These are phyloP conservation scores for Saimiri boliviensis DNA, from an alignment of 2,113 vertebrate species.

Conservation along the genomic window DNA sequence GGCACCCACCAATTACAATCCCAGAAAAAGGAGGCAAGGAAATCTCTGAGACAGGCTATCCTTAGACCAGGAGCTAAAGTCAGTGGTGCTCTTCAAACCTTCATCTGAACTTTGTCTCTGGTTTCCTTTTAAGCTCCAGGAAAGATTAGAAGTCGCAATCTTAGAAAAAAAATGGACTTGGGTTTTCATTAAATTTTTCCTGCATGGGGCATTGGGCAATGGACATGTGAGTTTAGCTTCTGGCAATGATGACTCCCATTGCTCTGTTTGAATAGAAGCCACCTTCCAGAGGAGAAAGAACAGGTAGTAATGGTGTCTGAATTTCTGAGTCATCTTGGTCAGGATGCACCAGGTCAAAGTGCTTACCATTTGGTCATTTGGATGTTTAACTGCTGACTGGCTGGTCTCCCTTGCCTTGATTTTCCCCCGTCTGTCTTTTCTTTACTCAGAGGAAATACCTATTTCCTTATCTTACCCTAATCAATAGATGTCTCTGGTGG, in stretches of 20 bases:
- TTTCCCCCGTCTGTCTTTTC: neutral
- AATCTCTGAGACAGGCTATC: neutral
- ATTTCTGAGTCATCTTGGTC: neutral
- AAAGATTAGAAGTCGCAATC: neutral
- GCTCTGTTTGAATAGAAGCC: neutral
- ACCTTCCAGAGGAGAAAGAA: neutral
- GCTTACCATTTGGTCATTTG: neutral
- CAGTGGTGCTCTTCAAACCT: neutral
- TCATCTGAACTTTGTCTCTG: neutral
- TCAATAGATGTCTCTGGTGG: neutral
- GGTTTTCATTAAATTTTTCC: neutral
- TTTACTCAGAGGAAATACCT: neutral
- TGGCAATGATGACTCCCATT: neutral
- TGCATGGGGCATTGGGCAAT: accelerated
- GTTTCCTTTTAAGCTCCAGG: neutral
- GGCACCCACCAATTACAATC: neutral
- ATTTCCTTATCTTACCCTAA: neutral
- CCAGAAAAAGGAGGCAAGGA: too few species aligned
- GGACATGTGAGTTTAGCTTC: neutral
- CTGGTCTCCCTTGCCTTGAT: neutral
- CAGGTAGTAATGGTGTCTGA: neutral
- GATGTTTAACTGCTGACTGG: neutral
- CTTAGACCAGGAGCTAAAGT: neutral
- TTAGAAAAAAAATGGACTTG: neutral
- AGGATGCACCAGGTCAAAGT: neutral